These are phyloP conservation scores for Troilus luridus DNA, from an alignment of 2,888 invertebrate species.

Conservation along the genomic window DNA sequence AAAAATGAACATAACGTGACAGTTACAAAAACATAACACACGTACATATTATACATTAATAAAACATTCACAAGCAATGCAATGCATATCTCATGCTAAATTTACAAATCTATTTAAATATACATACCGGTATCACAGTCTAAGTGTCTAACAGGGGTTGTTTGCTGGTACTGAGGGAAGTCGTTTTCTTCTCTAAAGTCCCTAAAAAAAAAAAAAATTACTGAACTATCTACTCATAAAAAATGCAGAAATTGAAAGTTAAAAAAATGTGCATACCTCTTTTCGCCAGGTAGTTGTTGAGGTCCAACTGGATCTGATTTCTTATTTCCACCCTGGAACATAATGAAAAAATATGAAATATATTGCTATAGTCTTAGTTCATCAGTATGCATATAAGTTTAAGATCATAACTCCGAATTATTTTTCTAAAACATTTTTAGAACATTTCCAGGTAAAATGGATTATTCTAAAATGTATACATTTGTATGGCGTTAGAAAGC, in stretches of 20 bases:
- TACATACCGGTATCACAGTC: conserved; percentile 42
- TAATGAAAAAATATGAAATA: neutral
- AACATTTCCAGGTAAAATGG: too few relatives aligned
- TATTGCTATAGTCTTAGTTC: neutral
- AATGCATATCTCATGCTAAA: conserved; percentile 38
- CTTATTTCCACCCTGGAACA: conserved; percentile 34
- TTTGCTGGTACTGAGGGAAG: conserved; percentile 17
- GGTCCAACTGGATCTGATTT: conserved; percentile 36
- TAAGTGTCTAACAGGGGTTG: neutral
- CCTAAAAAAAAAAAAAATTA: neutral
- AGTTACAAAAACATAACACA: neutral
- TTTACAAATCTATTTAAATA: neutral
- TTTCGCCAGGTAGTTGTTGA: conserved; percentile 26
- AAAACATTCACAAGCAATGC: conserved; percentile 28
- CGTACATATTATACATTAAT: neutral
- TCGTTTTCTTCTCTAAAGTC: conserved; percentile 8
- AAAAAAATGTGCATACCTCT: neutral
- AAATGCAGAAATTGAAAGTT: neutral
- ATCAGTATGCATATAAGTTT: too few relatives aligned
- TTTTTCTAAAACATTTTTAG: too few relatives aligned
- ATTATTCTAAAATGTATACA: too few relatives aligned
- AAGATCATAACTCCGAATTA: too few relatives aligned
- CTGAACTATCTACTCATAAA: neutral
- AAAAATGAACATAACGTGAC: neutral
- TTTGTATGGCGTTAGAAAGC: too few relatives aligned